Percentiles rank a stretch among this genome's conserved stretches.
Conservation (phyloP, 2,797 vertebrate genomes). For the Hydrophis major region DNA sequence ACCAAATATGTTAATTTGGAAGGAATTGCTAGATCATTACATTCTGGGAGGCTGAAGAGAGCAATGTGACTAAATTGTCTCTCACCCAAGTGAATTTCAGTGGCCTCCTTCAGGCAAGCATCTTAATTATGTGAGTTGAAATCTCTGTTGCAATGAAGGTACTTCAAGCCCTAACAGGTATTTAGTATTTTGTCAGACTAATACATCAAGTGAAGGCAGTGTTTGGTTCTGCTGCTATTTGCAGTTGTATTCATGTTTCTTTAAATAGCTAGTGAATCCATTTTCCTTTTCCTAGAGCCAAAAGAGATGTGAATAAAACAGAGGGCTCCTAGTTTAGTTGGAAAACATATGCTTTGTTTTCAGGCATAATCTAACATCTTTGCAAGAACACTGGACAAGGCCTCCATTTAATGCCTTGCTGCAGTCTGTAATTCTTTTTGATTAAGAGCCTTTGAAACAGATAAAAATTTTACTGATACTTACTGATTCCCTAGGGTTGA, state of each 20-base stretch:
- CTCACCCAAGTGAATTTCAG: not conserved
- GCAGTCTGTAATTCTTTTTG: not conserved
- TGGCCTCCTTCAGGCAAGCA: not conserved
- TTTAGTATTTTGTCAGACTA: not conserved
- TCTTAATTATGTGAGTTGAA: conserved; percentile 19
- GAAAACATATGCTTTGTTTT: not conserved
- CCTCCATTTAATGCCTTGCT: not conserved
- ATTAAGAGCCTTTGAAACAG: not conserved
- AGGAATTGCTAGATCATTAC: not conserved
- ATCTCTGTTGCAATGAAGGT: conserved; percentile 37
- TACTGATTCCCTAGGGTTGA: not conserved
- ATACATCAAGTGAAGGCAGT: conserved; percentile 8
- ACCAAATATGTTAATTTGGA: not conserved
- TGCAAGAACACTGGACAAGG: not conserved
- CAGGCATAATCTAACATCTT: not conserved
- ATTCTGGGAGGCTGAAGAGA: not conserved
- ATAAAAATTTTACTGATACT: not conserved
- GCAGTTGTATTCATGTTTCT: not conserved
- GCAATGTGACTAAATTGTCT: conserved; percentile 15
- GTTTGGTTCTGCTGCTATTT: not conserved
- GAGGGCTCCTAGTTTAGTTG: not conserved
- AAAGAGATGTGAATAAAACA: not conserved
- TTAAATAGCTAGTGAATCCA: not conserved
- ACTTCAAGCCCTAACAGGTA: conserved; percentile 27
- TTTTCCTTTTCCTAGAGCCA: not conserved